Evolutionary conservation across 2,113 vertebrate species (phyloP).

Genomic region (Planiliza haematocheilus): DNA sequence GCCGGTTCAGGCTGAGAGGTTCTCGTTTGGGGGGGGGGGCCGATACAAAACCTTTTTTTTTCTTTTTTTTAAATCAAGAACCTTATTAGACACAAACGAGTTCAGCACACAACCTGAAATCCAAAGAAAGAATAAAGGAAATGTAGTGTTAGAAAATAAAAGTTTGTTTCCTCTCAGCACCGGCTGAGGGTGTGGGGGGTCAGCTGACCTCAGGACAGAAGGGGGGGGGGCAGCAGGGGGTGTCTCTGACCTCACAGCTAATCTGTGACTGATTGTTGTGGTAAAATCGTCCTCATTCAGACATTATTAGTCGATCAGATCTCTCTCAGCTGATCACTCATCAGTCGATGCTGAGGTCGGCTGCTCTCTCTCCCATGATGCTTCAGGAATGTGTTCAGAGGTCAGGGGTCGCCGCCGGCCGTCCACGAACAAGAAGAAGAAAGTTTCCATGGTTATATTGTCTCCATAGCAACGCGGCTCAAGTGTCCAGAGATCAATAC

Average conservation of each 20-base stretch:
- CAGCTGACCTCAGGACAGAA: constrained; percentile 18
- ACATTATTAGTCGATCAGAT: too few relatives aligned
- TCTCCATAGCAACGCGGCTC: too few relatives aligned
- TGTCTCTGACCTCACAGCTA: not conserved
- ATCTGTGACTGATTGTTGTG: too few relatives aligned
- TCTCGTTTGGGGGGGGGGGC: not conserved
- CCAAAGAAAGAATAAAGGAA: constrained; percentile 50
- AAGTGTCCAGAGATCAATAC: constrained; percentile 16
- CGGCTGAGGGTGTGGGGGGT: too few relatives aligned
- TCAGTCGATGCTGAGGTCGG: constrained; percentile 16
- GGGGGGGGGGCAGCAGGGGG: constrained; percentile 25
- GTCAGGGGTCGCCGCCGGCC: constrained; percentile 59
- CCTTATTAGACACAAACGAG: constrained; percentile 70
- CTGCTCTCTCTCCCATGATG: constrained; percentile 32
- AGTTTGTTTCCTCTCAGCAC: constrained; percentile 14
- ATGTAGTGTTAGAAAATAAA: constrained; percentile 67
- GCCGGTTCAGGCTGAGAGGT: not conserved
- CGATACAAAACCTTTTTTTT: constrained; percentile 55
- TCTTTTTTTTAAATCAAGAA: constrained; percentile 60
- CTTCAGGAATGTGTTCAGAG: constrained; percentile 75
- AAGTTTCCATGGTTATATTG: not conserved
- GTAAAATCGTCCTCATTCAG: too few relatives aligned
- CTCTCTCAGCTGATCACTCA: too few relatives aligned
- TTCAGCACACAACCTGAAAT: constrained; percentile 71
- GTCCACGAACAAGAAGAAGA: constrained; percentile 22